Evolutionary conservation across 1,140 invertebrate species (phyloP), one percentile per base, ranked within the genome.

Genomic region (Chironomus tepperi): DNA sequence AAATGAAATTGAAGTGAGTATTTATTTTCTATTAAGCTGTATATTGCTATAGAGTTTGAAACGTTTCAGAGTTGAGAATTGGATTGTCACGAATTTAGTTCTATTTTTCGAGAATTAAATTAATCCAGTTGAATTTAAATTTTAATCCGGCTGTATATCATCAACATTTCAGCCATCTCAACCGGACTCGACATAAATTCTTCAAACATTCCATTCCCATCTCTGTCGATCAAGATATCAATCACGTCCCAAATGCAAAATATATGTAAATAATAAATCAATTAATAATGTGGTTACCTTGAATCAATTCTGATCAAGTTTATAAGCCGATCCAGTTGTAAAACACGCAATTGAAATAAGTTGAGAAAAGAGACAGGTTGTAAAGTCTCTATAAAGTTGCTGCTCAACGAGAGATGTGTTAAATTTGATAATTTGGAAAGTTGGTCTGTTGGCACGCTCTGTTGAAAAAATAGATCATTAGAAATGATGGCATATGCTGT

Each of bases 321-420:
- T 79, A 86, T 85, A 81, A 91, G 81, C 81, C 87, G 83, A 80
- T 89, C 89, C 79, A 95, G 83, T 79, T 89, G 88, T 76, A 95
- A 84, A 78, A 86, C 87, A 79, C 88, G 88, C 75, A 94, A 84
- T 81, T 92, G 88, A 79, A 92, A 91, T 43, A 94, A 84, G 81
- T 91, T 92, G 78, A 91, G 87, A 79, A 95, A 94, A 76, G 91
- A 92, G 57, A 91, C 86, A 3, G 89, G 85, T 21, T 89, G 86
- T 75, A 94, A 81, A 67, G 85, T 84, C 73, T 83, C 85, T 77
- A 95, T 87, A 74, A 88, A 89, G 83, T 95, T 95, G 64, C 89
- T 88, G 78, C 89, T 91, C 75, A 94, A 83, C 77, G 90, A 87
- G 75, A 95, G 85, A 79, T 86, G 86, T 65, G 87, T 87, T 57